Conservation (phyloP, 2,113 vertebrate genomes). For the Fulica atra region DNA sequence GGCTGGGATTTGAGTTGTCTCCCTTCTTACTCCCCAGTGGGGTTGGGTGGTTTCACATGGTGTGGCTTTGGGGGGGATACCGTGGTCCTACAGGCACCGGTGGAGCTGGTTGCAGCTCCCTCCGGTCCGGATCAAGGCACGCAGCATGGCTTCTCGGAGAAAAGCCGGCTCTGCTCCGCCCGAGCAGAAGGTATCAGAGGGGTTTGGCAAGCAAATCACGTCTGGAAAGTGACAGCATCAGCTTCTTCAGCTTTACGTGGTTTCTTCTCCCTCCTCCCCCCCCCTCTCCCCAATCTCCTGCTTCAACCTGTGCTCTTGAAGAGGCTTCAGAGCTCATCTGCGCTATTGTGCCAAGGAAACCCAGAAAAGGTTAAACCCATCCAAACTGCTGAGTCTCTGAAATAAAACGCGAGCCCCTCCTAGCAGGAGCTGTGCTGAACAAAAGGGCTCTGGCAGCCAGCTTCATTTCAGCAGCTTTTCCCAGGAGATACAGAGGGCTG, state of each 20-base stretch:
- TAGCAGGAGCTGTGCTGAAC: not conserved
- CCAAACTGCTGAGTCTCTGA: slow-evolving; percentile 48
- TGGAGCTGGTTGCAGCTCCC: not conserved
- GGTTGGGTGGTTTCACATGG: fast-evolving
- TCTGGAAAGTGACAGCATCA: not conserved
- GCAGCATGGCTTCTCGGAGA: not conserved
- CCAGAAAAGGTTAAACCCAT: slow-evolving; percentile 57
- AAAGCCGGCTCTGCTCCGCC: not conserved
- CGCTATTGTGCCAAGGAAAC: slow-evolving; percentile 36
- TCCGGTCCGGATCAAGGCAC: not conserved
- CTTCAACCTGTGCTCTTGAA: slow-evolving; percentile 8
- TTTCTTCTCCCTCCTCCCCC: not conserved
- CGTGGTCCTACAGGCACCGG: fast-evolving
- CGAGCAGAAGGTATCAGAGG: not conserved
- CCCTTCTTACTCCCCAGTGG: fast-evolving
- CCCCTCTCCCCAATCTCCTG: not conserved
- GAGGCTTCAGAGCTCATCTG: slow-evolving; percentile 43
- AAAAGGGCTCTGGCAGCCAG: slow-evolving; percentile 23
- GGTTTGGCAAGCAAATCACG: slow-evolving; percentile 8
- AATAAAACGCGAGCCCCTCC: slow-evolving; percentile 36
- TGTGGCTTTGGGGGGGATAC: not conserved
- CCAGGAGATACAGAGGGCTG: not conserved
- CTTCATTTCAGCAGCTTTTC: slow-evolving; percentile 38
- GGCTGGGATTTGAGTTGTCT: not conserved
- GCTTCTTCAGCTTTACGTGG: not conserved